Percentiles rank a stretch among this genome's conserved stretches.
Conservation (phyloP, 2,888 invertebrate species). For the Arrhopalites spinosus region DNA sequence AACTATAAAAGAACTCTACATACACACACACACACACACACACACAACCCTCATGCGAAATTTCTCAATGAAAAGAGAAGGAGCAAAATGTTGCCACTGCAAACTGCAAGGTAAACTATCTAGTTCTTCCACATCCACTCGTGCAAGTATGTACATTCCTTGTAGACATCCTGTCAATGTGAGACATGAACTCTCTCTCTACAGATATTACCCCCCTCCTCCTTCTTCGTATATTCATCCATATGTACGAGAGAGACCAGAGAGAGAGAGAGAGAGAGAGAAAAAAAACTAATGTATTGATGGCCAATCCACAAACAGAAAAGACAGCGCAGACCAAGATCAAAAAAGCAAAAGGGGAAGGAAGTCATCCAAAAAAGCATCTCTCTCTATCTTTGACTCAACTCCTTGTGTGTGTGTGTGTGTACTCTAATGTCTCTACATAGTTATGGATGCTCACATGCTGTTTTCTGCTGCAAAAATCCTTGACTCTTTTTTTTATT, state of each 20-base stretch:
- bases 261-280: too few relatives aligned
- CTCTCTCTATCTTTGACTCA: too few relatives aligned
- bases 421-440: too few relatives aligned
- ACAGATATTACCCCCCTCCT: neutral
- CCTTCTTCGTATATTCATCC: neutral
- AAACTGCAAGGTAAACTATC: constrained; percentile 35
- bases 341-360: too few relatives aligned
- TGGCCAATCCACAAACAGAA: neutral
- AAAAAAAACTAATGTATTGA: neutral
- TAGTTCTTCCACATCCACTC: constrained; percentile 7
- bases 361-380: too few relatives aligned
- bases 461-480: too few relatives aligned
- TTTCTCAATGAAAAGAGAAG: constrained; percentile 42
- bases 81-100: constrained; percentile 33
- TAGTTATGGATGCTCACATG: too few relatives aligned
- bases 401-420: too few relatives aligned
- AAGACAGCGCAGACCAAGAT: too few relatives aligned
- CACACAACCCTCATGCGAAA: constrained; percentile 36
- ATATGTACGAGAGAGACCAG: neutral
- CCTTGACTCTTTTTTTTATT: too few relatives aligned
- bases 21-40: constrained; percentile 24
- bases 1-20: neutral
- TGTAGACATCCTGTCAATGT: constrained; percentile 3
- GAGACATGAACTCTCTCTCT: too few relatives aligned
- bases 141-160: constrained; percentile 16